A percentile compares a stretch with the other conserved stretches of the same genome.
These are phyloP conservation scores for Polyodon spathula DNA, from an alignment of 2,113 vertebrate genomes.

Conservation along the genomic window DNA sequence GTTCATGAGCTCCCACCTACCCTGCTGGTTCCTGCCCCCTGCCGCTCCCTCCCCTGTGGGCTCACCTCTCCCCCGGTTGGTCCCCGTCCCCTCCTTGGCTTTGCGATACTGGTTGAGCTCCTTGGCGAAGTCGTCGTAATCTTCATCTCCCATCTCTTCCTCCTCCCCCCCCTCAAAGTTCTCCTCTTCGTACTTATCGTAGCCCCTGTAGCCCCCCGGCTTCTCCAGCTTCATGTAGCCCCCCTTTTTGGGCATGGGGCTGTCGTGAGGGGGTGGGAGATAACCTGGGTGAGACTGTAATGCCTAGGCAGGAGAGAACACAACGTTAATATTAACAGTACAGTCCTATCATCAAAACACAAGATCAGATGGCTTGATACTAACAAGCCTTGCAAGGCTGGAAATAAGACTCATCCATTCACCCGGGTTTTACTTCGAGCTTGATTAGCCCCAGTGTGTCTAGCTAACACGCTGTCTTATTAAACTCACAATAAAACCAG, in stretches of 20 bases:
- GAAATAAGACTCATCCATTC: too few species aligned
- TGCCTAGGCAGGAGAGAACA: slow-evolving; percentile 1
- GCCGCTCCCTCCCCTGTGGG: background rate
- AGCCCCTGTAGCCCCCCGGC: slow-evolving; percentile 63
- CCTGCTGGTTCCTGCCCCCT: too few species aligned
- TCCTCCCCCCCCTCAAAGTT: slow-evolving; percentile 79
- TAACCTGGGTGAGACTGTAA: slow-evolving; percentile 71
- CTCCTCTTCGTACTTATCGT: slow-evolving; percentile 77
- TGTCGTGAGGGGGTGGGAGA: slow-evolving; percentile 36
- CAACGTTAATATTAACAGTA: background rate
- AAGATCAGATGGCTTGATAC: too few species aligned
- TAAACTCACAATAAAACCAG: too few species aligned
- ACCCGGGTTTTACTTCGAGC: too few species aligned
- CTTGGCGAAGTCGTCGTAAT: slow-evolving; percentile 83
- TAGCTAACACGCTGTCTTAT: too few species aligned
- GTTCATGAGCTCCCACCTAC: too few species aligned
- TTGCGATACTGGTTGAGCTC: slow-evolving; percentile 86
- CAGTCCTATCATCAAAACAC: too few species aligned
- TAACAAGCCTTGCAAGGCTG: too few species aligned
- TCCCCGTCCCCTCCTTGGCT: slow-evolving; percentile 72
- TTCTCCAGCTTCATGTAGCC: slow-evolving; percentile 82
- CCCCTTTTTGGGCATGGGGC: slow-evolving; percentile 65
- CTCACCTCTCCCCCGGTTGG: slow-evolving; percentile 44
- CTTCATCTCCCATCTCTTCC: slow-evolving; percentile 72
- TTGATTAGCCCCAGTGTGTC: too few species aligned